Base-by-base conservation (phyloP, 1,140 invertebrate species). In the Orius insidiosus region DNA sequence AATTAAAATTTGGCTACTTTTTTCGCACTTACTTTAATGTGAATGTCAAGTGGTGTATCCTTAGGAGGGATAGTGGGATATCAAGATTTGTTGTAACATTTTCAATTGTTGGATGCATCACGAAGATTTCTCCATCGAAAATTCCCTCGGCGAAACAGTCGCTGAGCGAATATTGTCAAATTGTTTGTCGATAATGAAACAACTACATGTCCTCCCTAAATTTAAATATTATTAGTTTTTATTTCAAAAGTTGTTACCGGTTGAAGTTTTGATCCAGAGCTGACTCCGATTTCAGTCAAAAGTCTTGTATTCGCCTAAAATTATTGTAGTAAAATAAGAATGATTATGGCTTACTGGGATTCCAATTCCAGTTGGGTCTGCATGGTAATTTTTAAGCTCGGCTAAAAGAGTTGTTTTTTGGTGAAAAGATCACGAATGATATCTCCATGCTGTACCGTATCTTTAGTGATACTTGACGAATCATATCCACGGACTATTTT, bases 121-220 rank as follows among this genome's bases (percentile, higher is more conserved):
- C 85, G 52, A 86, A 69, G 16, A 85, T 85, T 49, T 71, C 68
- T 9, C 79, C 79, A 52, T 87, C 79, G 62, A 96, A 96, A 45
- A 93, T 81, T 14, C 89, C 89, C 66, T 95, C 89, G 32, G 88
- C 86, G 66, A 95, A 4, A 94, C 76, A 30, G 92, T 69, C 0
- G 85, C 84, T 39, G 77, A 73, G 59, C 74, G 67, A 2, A 89
- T 36, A 85, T 63, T 1, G 82, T 86, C 35, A 77, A 73, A 63
- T 87, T 88, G 54, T 82, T 85, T 4, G 82, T 85, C 9, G 75
- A 70, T 33, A 88, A 64, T 5, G 69, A 67, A 31, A 88, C 62
- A 56, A 84, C 74, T 6, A 88, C 71, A 59, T 75, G 73, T 35
- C 53, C 54, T 31, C 45, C 41, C 57, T 58, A 48, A 15, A 49